Base-by-base conservation (phyloP, 2,113 vertebrate species). In the Hippoglossus stenolepis region DNA sequence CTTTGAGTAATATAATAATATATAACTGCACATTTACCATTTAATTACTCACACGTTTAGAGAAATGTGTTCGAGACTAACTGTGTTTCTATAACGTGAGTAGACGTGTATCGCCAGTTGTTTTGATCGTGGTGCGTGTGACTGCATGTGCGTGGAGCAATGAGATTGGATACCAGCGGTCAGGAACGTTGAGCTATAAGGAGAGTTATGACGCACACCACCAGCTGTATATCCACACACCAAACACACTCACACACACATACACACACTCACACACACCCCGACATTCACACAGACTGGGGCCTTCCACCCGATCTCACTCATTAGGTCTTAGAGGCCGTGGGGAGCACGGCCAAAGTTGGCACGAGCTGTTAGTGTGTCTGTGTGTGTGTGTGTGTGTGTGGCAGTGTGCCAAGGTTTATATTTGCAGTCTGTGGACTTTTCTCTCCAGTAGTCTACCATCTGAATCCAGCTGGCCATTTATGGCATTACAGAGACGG, bases 231-330 rank as follows among this genome's bases (percentile, higher is more conserved):
- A 73, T 35, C 76, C 61, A 80, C 80, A 75, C 60, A 78, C 49
- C 31, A 31, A 31, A 60, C 64, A 82, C 40, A 84, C 65, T 74
- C 70, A 81, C 68, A 76, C 40, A 56, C 40, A 56, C 67, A 5
- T 53, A 77, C 49, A 54, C 64, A 81, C 40, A 84, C 65, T 71
- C 70, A 81, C 71, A 76, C 40, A 56, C 45, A 53, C 70, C 65
- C 71, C 63, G 51, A 64, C 61, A 66, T 72, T 75, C 77, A 87
- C 90, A 84, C 88, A 91, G 84, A 87, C 90, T 88, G 85, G 59
- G 84, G 83, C 85, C 89, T 93, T 91, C 91, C 92, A 91, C 87
- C 88, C 82, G 82, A 90, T 92, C 90, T 91, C 90, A 91, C 92
- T 92, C 90, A 92, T 93, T 91, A 93, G 92, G 92, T 92, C 90